Percentiles rank a stretch among this genome's conserved stretches.
phyloP scores from a whole-genome alignment of 2,113 vertebrate genomes.

The Lepus europaeus region DNA sequence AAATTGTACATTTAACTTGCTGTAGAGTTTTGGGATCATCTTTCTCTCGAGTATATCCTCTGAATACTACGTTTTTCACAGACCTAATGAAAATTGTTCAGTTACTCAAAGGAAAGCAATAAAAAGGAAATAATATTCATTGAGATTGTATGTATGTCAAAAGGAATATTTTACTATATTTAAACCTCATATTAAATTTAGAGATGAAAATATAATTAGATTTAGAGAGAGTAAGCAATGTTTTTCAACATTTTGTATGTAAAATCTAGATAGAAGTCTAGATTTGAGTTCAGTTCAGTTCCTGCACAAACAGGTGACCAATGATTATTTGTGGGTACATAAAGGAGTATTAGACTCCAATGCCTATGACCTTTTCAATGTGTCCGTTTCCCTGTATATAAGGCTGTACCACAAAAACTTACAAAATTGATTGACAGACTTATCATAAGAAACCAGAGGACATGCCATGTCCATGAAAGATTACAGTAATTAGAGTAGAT shows the following conservation, averaged over 20 bases:
- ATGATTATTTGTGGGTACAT: background rate
- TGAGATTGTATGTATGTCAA: background rate
- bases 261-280: background rate
- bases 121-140: conserved; percentile 19
- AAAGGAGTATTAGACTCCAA: conserved; percentile 17
- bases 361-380: background rate
- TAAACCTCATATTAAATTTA: background rate
- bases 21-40: conserved; percentile 7
- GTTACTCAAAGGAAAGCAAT: background rate
- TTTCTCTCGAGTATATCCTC: background rate
- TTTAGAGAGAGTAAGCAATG: background rate
- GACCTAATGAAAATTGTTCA: background rate
- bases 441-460: background rate
- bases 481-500: background rate
- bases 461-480: background rate
- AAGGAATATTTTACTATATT: conserved; percentile 1
- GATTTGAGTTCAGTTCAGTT: background rate
- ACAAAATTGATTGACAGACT: background rate
- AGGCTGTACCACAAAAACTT: background rate
- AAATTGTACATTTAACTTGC: conserved; percentile 1
- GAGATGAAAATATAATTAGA: background rate
- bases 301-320: background rate
- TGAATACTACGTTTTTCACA: background rate
- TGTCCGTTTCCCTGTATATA: background rate
- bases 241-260: background rate